These are phyloP conservation scores for Phthorimaea operculella DNA, from an alignment of 1,140 invertebrate genomes.

Conservation along the genomic window DNA sequence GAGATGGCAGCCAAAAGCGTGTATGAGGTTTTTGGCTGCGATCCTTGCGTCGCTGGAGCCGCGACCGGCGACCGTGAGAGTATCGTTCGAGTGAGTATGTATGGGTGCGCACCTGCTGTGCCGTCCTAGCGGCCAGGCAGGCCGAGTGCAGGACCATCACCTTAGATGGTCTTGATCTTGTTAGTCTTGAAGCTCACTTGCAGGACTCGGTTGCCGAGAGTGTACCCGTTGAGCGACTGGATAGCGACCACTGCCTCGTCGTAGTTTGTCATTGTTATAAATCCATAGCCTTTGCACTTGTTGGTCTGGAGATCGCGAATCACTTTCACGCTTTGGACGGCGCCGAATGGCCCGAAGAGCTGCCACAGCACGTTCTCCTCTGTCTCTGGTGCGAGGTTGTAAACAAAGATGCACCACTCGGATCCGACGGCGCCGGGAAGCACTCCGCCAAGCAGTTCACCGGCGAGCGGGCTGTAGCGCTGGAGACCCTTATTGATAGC, in stretches of 20 bases:
- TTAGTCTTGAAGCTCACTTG: slow-evolving; percentile 99
- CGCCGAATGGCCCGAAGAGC: slow-evolving; percentile 98
- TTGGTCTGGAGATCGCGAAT: slow-evolving; percentile 97
- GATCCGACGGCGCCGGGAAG: slow-evolving; percentile 69
- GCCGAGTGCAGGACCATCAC: slow-evolving; percentile 40
- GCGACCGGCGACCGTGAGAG: slow-evolving; percentile 22
- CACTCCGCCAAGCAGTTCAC: slow-evolving; percentile 84
- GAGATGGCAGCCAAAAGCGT: slow-evolving; percentile 3
- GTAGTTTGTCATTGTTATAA: slow-evolving; percentile 99
- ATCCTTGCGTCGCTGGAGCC: slow-evolving; percentile 3
- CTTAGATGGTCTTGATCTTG: slow-evolving; percentile 90
- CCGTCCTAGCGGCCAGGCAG: slow-evolving; percentile 62
- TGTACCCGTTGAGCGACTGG: slow-evolving; percentile 97
- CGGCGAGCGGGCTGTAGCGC: slow-evolving; percentile 94
- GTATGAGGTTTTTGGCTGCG: neutral
- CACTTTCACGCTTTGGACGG: slow-evolving; percentile 98
- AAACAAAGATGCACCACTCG: slow-evolving; percentile 99
- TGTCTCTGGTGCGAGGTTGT: slow-evolving; percentile 97
- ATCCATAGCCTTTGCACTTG: slow-evolving; percentile 99
- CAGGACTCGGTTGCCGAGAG: slow-evolving; percentile 95
- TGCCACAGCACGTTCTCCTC: slow-evolving; percentile 99
- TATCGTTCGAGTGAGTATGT: slow-evolving; percentile 34
- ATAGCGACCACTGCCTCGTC: slow-evolving; percentile 98
- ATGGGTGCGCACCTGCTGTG: slow-evolving; percentile 63
- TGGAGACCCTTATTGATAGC: slow-evolving; percentile 72